phyloP scores from a whole-genome alignment of 2,888 invertebrate species.

The Torymus tubicola region DNA sequence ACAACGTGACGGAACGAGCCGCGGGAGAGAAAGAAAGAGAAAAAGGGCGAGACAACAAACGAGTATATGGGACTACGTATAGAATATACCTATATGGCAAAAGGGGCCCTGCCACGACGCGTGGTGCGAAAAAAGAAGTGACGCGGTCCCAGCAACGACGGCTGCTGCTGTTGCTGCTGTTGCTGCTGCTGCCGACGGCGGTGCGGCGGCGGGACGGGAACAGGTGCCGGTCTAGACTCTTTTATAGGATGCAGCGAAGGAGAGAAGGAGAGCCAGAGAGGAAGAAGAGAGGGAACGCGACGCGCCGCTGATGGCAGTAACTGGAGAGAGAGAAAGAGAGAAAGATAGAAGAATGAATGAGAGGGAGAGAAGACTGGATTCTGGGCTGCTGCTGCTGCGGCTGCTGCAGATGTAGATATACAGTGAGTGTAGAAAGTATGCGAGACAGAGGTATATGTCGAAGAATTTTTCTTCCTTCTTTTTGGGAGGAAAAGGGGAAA shows the following conservation, averaged over 20 bases:
- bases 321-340: slow-evolving; percentile 32
- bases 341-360: slow-evolving; percentile 20
- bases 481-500: background rate
- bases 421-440: slow-evolving; percentile 39
- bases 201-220: slow-evolving; percentile 62
- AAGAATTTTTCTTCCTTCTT: background rate
- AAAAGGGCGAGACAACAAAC: slow-evolving; percentile 28
- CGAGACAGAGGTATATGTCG: background rate
- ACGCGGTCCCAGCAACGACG: slow-evolving; percentile 50
- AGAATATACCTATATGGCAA: too few relatives aligned
- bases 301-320: background rate
- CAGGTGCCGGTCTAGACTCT: slow-evolving; percentile 76
- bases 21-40: slow-evolving; percentile 4
- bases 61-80: background rate
- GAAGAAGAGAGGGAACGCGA: slow-evolving; percentile 43
- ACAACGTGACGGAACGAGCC: background rate
- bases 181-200: slow-evolving; percentile 6
- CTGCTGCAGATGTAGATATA: slow-evolving; percentile 40
- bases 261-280: slow-evolving; percentile 48
- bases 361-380: slow-evolving; percentile 9
- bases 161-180: background rate
- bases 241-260: slow-evolving; percentile 65
- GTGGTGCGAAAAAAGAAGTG: slow-evolving; percentile 66
- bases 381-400: background rate
- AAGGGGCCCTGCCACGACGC: background rate